phyloP scores from a whole-genome alignment of 2,113 vertebrate genomes.

The Stegastes partitus region DNA sequence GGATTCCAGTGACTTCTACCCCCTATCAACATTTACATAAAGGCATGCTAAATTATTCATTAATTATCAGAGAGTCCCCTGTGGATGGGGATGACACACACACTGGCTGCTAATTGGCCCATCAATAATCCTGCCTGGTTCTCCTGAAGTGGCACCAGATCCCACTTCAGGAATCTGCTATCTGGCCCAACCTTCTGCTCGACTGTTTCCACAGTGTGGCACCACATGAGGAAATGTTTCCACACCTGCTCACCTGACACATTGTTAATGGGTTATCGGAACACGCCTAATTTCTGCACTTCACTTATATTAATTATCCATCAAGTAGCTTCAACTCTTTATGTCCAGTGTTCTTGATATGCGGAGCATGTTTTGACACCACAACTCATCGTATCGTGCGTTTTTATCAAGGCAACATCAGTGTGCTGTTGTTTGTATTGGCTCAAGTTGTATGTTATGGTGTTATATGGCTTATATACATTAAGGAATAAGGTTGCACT shows the following conservation, averaged over 20 bases:
- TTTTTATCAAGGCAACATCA: not conserved
- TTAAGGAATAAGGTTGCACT: too few relatives aligned
- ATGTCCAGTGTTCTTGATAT: not conserved
- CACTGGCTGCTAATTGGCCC: conserved; percentile 86
- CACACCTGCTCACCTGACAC: conserved; percentile 64
- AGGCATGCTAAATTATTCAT: conserved; percentile 85
- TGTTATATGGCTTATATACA: too few relatives aligned
- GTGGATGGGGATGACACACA: conserved; percentile 80
- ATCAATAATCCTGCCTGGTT: conserved; percentile 84
- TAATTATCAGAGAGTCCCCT: conserved; percentile 83
- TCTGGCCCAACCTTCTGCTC: conserved; percentile 77
- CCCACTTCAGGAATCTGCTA: conserved; percentile 78
- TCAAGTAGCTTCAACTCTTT: not conserved
- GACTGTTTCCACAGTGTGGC: conserved; percentile 38
- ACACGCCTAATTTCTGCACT: conserved; percentile 19
- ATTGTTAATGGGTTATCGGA: conserved; percentile 11
- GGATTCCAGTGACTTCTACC: conserved; percentile 73
- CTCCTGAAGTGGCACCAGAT: conserved; percentile 76
- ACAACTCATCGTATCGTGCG: not conserved
- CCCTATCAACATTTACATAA: conserved; percentile 84
- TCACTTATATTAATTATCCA: conserved; percentile 2
- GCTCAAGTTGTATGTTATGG: too few relatives aligned
- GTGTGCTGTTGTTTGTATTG: too few relatives aligned
- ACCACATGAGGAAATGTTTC: conserved; percentile 33
- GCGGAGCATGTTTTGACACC: not conserved